Evolutionary conservation across 2,888 invertebrate genomes (phyloP).

Genomic region (Hydraecia micacea): DNA sequence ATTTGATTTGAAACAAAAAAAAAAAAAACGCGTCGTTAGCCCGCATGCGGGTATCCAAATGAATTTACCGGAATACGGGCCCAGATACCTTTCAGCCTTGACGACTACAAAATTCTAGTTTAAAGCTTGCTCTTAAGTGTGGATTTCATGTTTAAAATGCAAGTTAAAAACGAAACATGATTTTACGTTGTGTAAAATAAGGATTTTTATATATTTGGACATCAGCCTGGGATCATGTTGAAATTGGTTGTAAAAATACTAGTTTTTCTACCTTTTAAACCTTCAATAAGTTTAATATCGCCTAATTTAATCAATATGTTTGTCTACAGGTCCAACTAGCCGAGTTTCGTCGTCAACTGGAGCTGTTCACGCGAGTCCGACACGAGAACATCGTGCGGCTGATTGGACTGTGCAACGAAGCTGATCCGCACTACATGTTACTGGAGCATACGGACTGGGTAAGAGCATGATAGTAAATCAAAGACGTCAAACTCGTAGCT

Average conservation of each 20-base stretch:
- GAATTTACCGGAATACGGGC: too few relatives aligned
- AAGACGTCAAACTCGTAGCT: neutral
- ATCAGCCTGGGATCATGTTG: neutral
- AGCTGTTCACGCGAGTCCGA: conserved; percentile 95
- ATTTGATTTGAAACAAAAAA: too few relatives aligned
- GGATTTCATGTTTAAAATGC: too few relatives aligned
- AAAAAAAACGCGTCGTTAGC: neutral
- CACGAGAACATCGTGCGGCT: conserved; percentile 95
- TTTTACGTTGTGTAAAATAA: too few relatives aligned
- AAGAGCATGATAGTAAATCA: conserved; percentile 28
- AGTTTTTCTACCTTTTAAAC: neutral
- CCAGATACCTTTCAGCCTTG: too few relatives aligned
- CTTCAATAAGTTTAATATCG: neutral
- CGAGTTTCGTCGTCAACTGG: conserved; percentile 97
- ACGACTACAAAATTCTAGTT: too few relatives aligned
- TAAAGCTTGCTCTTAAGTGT: too few relatives aligned
- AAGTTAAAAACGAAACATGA: too few relatives aligned
- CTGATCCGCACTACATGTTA: conserved; percentile 96
- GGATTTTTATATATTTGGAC: too few relatives aligned
- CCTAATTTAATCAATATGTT: neutral
- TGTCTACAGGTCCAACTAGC: conserved; percentile 88
- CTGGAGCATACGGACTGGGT: conserved; percentile 98
- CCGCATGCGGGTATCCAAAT: neutral
- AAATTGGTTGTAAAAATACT: neutral
- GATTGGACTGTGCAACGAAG: conserved; percentile 95